phyloP scores from a whole-genome alignment of 2,113 vertebrate species.

The Lagopus muta region DNA sequence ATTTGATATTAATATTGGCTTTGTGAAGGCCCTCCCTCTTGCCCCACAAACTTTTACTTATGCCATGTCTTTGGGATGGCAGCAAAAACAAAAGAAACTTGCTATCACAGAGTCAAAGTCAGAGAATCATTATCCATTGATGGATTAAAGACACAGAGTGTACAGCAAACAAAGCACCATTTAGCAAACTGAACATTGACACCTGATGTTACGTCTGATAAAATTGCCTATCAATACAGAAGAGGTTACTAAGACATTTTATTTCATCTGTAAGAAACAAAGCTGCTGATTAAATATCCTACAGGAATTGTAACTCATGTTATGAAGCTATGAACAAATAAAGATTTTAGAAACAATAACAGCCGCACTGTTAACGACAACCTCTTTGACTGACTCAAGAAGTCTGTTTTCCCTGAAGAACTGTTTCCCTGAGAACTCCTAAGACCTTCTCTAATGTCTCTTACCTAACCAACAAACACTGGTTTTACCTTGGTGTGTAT shows the following conservation, averaged over 20 bases:
- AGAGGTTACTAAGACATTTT: background rate
- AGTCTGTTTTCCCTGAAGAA: background rate
- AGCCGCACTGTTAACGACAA: background rate
- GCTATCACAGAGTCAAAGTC: background rate
- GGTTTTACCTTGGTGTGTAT: background rate
- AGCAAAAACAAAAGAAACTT: constrained; percentile 21
- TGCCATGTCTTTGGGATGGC: constrained; percentile 6
- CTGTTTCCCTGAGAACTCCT: too few relatives aligned
- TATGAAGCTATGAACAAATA: background rate
- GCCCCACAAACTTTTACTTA: background rate
- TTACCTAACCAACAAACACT: background rate
- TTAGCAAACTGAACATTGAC: background rate
- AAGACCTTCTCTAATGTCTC: background rate
- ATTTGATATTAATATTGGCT: background rate
- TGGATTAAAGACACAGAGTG: background rate
- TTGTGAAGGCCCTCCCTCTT: background rate
- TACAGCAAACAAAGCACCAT: background rate
- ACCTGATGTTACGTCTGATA: background rate
- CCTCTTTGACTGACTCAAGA: background rate
- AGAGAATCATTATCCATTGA: background rate
- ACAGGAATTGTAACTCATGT: background rate
- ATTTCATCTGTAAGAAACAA: background rate
- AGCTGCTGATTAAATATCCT: background rate
- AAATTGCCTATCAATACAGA: background rate
- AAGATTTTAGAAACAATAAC: background rate